Evolutionary conservation across 1,140 invertebrate genomes (phyloP), one percentile per base, ranked within the genome.

Genomic region (Alviniconcha marisindica): DNA sequence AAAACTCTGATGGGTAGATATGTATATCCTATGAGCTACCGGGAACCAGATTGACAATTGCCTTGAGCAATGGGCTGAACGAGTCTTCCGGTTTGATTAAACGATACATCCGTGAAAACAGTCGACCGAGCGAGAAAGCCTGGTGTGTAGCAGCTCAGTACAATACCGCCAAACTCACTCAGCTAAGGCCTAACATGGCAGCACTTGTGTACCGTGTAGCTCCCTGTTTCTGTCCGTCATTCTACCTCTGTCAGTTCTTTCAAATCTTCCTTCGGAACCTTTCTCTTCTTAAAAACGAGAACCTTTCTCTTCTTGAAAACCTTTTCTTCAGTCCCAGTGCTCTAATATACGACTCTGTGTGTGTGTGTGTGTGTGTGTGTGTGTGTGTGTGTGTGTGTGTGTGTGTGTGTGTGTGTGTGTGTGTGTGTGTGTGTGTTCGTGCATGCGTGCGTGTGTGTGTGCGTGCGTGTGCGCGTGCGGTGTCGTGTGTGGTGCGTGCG

Each of bases 371-470:
- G 31, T 69, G 66, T 69, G 66, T 33, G 36, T 33, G 66, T 69
- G 66, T 69, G 28, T 28, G 28, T 33, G 28, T 1, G 28, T 7
- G 4, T 36, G 31, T 38, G 66, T 21, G 10, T 2, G 36, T 71
- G n/a, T 38, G n/a, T 71, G 66, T 15, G 31, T 71, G 31, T 38
- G 66, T 36, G 31, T 66, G 60, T 66, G 60, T 3, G 60, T 66
- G 60, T 66, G 60, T 66, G 66, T 71, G 66, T 71, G 66, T 71
- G 66, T 36, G 66, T 71, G 66, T 71, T n/a, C 36, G 66, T 71
- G 66, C 36, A 31, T 71, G 66, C 4, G 66, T 36, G 66, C 36
- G 66, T 36, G 14, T 33, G 31, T 71, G 66, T 36, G 66, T 36
- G 66, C 36, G 66, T 71, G 14, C 36, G 66, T 36, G 31, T 4